Conservation (phyloP, 1,140 invertebrate species). For the Mylabris phalerata region DNA sequence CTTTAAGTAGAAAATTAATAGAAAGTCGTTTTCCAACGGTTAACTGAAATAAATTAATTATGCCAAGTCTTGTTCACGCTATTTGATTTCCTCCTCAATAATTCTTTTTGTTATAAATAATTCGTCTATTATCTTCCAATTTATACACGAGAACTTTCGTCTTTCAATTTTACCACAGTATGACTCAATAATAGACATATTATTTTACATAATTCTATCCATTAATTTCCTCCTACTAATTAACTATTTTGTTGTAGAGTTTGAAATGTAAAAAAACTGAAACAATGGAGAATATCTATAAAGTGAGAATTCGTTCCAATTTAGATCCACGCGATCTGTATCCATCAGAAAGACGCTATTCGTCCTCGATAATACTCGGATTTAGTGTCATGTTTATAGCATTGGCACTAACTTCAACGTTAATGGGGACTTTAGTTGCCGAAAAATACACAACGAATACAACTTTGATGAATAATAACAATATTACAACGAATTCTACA, state of each 20-base stretch:
- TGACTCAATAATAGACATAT: no score
- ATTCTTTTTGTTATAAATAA: neutral
- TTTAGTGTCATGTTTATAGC: constrained; percentile 53
- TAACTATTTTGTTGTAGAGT: neutral
- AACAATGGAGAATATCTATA: constrained; percentile 59
- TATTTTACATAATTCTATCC: no score
- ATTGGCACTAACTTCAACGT: constrained; percentile 47
- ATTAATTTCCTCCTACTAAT: no score
- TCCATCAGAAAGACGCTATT: constrained; percentile 56
- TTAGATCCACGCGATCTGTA: constrained; percentile 52
- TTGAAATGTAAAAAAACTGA: constrained; percentile 1
- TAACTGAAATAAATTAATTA: neutral
- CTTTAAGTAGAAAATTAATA: no score
- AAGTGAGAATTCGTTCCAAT: constrained; percentile 56
- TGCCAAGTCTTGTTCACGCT: neutral
- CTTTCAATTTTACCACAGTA: no score
- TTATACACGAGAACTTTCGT: no score
- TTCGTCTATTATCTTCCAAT: neutral
- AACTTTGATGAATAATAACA: neutral
- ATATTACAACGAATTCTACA: neutral
- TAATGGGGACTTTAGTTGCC: constrained; percentile 30
- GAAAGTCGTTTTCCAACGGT: no score
- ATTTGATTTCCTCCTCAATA: neutral
- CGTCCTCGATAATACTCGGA: constrained; percentile 57
- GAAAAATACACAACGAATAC: constrained; percentile 14